Percentiles rank a stretch among this genome's conserved stretches.
phyloP scores from a whole-genome alignment of 2,113 vertebrate genomes.

The Tragulus kanchil region DNA sequence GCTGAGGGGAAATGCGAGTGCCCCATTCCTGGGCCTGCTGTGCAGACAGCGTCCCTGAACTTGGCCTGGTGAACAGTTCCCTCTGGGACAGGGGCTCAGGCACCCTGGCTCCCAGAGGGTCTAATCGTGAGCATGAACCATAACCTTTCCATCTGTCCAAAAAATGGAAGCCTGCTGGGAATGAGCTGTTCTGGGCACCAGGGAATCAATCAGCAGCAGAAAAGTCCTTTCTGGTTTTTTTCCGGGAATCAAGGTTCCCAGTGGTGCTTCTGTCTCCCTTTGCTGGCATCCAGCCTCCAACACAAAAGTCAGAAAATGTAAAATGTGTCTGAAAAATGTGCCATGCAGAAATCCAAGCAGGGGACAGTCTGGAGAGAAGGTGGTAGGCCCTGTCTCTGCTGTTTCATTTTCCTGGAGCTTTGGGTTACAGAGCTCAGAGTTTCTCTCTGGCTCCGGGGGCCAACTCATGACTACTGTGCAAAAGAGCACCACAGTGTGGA shows the following conservation, averaged over 20 bases:
- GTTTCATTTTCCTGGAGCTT: constrained; percentile 62
- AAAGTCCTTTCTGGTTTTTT: not conserved
- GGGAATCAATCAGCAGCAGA: not conserved
- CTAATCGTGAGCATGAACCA: constrained; percentile 37
- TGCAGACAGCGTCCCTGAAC: not conserved
- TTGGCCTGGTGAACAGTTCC: not conserved
- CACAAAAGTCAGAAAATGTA: constrained; percentile 50
- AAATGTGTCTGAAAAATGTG: not conserved
- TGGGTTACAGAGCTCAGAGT: constrained; percentile 66
- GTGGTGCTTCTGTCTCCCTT: constrained; percentile 76
- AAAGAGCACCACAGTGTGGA: constrained; percentile 58
- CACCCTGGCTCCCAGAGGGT: constrained; percentile 46
- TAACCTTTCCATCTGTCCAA: constrained; percentile 81
- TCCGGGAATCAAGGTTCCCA: constrained; percentile 62
- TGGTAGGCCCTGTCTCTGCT: not conserved
- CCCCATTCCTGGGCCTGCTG: not conserved
- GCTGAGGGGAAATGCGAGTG: not conserved
- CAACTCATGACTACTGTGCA: constrained; percentile 67
- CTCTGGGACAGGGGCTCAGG: not conserved
- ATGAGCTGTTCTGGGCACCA: not conserved
- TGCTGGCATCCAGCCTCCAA: constrained; percentile 64
- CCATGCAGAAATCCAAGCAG: constrained; percentile 43
- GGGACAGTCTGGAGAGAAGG: not conserved
- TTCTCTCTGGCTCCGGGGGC: constrained; percentile 44
- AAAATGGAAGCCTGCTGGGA: constrained; percentile 77